These are phyloP conservation scores for Bemisia tabaci DNA, from an alignment of 1,140 invertebrate species.

Conservation along the genomic window DNA sequence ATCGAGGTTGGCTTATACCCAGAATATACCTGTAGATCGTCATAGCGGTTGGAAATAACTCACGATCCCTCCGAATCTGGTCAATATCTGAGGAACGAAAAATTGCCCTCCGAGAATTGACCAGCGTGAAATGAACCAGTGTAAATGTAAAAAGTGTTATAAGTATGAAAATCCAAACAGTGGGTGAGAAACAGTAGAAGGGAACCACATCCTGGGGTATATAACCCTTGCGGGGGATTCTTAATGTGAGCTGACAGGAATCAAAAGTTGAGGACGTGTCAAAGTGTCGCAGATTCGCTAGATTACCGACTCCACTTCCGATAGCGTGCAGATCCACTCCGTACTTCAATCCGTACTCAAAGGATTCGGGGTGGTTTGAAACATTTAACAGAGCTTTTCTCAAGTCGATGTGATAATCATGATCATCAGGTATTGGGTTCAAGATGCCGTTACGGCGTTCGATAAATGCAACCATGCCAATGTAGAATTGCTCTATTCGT, in stretches of 20 bases:
- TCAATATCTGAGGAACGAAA: background rate
- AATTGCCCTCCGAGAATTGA: too few species aligned
- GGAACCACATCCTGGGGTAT: background rate
- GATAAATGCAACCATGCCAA: too few species aligned
- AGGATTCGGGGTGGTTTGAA: too few species aligned
- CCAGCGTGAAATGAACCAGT: background rate
- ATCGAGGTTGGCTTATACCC: background rate
- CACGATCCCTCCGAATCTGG: background rate
- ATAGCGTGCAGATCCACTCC: background rate
- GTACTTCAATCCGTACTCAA: background rate
- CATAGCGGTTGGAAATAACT: background rate
- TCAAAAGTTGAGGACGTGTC: too few species aligned
- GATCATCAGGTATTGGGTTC: too few species aligned
- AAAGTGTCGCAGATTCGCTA: too few species aligned
- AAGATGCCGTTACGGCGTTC: too few species aligned
- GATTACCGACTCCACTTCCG: too few species aligned
- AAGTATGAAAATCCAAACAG: background rate
- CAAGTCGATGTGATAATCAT: too few species aligned
- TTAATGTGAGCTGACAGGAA: too few species aligned
- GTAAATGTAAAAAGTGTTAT: background rate
- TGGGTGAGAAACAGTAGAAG: background rate
- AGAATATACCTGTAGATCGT: background rate
- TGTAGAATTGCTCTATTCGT: too few species aligned
- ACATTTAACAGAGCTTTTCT: too few species aligned
- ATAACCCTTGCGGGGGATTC: background rate